phyloP scores from a whole-genome alignment of 2,797 vertebrate genomes.

The Poeciliopsis gracilis region DNA sequence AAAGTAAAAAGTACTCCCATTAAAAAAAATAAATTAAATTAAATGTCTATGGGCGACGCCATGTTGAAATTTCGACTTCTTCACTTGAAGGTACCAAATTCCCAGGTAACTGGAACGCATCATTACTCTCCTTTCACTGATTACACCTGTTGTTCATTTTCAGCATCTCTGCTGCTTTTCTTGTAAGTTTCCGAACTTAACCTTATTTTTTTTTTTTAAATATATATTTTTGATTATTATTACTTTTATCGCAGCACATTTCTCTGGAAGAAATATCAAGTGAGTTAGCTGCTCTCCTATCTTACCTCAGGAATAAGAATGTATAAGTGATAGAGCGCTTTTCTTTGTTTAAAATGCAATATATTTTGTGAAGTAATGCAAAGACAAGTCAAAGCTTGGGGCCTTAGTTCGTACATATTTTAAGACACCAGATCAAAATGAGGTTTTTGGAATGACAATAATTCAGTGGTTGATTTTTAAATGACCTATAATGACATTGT shows the following conservation, averaged over 20 bases:
- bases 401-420: background rate
- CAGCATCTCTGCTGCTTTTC: background rate
- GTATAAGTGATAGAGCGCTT: background rate
- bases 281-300: background rate
- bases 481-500: background rate
- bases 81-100: too few relatives aligned
- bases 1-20: too few relatives aligned
- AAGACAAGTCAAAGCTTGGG: background rate
- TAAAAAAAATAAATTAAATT: too few relatives aligned
- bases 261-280: background rate
- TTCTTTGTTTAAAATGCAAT: background rate
- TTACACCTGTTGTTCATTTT: constrained; percentile 7
- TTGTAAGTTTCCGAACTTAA: background rate
- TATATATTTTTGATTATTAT: background rate
- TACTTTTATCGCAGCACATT: too few relatives aligned
- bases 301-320: background rate
- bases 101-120: too few relatives aligned
- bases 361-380: background rate
- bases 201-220: background rate
- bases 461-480: background rate
- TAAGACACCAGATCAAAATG: background rate
- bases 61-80: too few relatives aligned
- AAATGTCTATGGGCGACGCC: too few relatives aligned
- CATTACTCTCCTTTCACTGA: background rate
- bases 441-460: background rate